Conservation (phyloP, 2,797 vertebrate species). For the Paguma larvata region DNA sequence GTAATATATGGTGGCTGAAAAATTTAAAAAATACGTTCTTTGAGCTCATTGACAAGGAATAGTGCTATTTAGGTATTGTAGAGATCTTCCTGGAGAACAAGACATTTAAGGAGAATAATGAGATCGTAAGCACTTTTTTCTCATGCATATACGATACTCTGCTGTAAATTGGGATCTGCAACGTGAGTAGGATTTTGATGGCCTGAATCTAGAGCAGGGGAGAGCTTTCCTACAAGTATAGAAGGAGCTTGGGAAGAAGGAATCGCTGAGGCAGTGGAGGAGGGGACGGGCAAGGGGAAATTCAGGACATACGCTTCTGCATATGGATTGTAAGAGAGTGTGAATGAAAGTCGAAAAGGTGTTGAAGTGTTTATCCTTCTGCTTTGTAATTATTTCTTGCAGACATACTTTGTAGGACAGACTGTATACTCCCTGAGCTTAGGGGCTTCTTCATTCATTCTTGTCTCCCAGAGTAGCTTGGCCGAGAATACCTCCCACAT, state of each 20-base stretch:
- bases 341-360: not conserved
- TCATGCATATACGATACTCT: not conserved
- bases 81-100: not conserved
- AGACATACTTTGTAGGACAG: not conserved
- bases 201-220: not conserved
- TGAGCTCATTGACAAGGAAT: constrained; percentile 27
- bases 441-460: not conserved
- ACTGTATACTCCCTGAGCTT: not conserved
- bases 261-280: not conserved
- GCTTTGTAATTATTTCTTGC: not conserved
- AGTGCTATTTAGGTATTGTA: not conserved
- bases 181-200: not conserved
- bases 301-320: not conserved
- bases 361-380: not conserved
- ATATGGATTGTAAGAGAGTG: not conserved
- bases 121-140: not conserved
- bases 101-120: constrained; percentile 19
- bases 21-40: not conserved
- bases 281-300: not conserved
- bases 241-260: not conserved
- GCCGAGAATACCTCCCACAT: not conserved
- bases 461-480: not conserved
- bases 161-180: not conserved
- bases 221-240: not conserved
- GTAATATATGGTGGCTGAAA: not conserved